Percentiles rank a stretch among this genome's conserved stretches.
These are phyloP conservation scores for Eledona agricola DNA, from an alignment of 2,888 invertebrate species.

Conservation along the genomic window DNA sequence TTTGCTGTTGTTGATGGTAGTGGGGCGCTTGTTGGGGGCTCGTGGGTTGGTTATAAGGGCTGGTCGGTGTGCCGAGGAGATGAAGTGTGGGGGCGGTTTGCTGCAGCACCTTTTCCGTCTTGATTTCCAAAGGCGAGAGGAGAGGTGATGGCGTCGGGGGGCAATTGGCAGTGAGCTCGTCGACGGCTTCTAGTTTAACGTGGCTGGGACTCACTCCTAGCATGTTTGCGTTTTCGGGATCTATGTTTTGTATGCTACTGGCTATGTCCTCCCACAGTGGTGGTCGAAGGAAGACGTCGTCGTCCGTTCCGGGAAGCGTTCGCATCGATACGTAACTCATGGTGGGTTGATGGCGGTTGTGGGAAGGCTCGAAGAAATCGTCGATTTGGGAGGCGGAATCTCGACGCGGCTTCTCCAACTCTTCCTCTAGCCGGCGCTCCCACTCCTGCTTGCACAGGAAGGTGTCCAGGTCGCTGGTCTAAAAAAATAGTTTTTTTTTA, in stretches of 20 bases:
- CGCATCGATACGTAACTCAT: constrained; percentile 68
- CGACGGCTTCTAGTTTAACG: constrained; percentile 82
- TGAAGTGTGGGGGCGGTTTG: constrained; percentile 65
- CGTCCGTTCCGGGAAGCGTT: constrained; percentile 69
- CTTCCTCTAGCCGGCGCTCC: constrained; percentile 72
- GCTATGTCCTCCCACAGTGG: constrained; percentile 93
- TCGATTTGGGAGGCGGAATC: constrained; percentile 71
- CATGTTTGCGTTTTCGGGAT: constrained; percentile 90
- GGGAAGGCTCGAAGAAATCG: constrained; percentile 71
- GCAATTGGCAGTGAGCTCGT: constrained; percentile 63
- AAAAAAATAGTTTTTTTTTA: too few relatives aligned
- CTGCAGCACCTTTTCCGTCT: constrained; percentile 73
- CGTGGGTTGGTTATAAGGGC: constrained; percentile 59
- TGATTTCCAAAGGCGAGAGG: constrained; percentile 81
- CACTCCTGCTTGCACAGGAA: constrained; percentile 81
- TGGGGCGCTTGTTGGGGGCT: constrained; percentile 63
- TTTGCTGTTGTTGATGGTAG: constrained; percentile 55
- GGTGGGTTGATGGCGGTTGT: constrained; percentile 45
- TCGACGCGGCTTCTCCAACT: constrained; percentile 66
- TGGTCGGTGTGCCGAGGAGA: constrained; percentile 66
- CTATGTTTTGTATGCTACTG: constrained; percentile 88
- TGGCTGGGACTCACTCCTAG: constrained; percentile 75
- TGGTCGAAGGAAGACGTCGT: constrained; percentile 87
- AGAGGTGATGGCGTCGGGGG: constrained; percentile 80
- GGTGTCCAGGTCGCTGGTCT: constrained; percentile 83